These are phyloP conservation scores for Cryptotis parvus DNA, from an alignment of 2,113 vertebrate species.

Conservation along the genomic window DNA sequence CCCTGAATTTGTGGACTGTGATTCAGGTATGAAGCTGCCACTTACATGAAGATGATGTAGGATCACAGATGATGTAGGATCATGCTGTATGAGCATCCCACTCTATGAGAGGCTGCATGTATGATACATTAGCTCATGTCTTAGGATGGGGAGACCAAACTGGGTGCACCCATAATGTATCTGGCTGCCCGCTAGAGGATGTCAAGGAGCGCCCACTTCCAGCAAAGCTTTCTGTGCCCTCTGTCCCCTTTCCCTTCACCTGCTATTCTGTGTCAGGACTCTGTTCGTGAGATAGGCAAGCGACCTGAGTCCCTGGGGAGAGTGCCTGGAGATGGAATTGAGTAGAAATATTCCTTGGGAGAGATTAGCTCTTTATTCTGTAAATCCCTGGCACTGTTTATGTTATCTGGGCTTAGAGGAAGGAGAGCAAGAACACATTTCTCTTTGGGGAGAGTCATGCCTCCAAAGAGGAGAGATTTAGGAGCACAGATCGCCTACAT, in stretches of 20 bases:
- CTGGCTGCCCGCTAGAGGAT: slow-evolving; percentile 61
- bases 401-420: slow-evolving; percentile 26
- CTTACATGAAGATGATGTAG: background rate
- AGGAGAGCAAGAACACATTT: slow-evolving; percentile 48
- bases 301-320: slow-evolving; percentile 9
- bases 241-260: background rate
- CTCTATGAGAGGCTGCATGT: too few species aligned
- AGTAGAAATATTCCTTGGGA: slow-evolving; percentile 29
- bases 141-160: background rate
- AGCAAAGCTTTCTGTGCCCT: slow-evolving; percentile 15
- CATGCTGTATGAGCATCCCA: too few species aligned
- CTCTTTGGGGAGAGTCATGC: slow-evolving; percentile 7
- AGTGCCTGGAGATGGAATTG: slow-evolving; percentile 21
- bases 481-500: background rate
- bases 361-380: slow-evolving; percentile 41
- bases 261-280: background rate
- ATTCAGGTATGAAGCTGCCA: background rate
- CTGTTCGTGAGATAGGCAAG: background rate
- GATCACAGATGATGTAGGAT: too few species aligned
- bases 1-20: background rate
- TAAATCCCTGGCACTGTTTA: slow-evolving; percentile 48
- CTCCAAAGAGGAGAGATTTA: slow-evolving; percentile 17
- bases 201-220: slow-evolving; percentile 11
- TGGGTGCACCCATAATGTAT: slow-evolving; percentile 37
- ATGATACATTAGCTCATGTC: too few species aligned